Conservation (phyloP, 2,797 vertebrate species). For the Graptemys geographica region DNA sequence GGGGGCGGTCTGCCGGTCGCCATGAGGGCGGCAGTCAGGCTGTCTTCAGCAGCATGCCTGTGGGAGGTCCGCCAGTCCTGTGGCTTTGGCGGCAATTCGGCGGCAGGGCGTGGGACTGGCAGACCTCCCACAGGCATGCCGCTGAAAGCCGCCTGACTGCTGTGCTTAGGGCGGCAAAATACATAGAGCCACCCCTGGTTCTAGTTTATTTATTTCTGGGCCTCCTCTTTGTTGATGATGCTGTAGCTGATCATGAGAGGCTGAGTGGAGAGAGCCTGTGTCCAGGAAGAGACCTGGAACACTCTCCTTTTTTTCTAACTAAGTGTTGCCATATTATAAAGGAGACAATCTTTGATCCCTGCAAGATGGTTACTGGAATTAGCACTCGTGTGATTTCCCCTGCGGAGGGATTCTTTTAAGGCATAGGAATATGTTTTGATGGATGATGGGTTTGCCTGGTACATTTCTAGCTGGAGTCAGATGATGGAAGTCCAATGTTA, state of each 20-base stretch:
- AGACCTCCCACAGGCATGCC: too few species aligned
- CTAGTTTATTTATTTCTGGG: constrained; percentile 20
- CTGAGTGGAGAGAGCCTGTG: neutral
- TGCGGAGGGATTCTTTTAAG: constrained; percentile 67
- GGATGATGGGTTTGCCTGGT: constrained; percentile 55
- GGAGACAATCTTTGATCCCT: constrained; percentile 44
- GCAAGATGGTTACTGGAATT: constrained; percentile 25
- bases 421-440: constrained; percentile 60
- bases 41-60: too few species aligned
- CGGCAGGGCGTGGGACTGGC: too few species aligned
- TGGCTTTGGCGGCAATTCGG: too few species aligned
- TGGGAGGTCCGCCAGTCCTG: too few species aligned
- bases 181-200: neutral
- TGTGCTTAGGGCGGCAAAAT: too few species aligned
- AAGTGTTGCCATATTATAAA: constrained; percentile 35
- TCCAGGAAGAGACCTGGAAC: neutral
- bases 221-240: neutral
- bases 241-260: constrained; percentile 1
- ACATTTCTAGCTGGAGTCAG: constrained; percentile 66
- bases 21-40: too few species aligned
- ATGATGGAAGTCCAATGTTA: constrained; percentile 68
- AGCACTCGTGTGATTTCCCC: neutral
- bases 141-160: too few species aligned
- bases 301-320: neutral
- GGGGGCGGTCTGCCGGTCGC: too few species aligned